These are phyloP conservation scores for Odontothrips loti DNA, from an alignment of 2,888 invertebrate genomes.

Conservation along the genomic window DNA sequence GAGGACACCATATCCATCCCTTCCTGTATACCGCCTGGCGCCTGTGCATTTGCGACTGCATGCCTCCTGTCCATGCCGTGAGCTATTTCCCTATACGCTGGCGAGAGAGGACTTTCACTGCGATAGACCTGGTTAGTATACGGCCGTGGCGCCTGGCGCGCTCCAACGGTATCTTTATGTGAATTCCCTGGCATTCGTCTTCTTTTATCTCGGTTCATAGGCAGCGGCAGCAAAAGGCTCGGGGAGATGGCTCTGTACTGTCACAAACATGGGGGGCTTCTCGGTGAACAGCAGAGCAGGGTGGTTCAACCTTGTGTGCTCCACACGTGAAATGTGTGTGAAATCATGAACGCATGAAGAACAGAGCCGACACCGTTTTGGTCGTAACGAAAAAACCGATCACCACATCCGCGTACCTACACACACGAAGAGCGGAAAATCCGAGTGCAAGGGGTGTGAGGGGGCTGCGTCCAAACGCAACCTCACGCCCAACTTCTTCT, in stretches of 20 bases:
- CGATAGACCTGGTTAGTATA: neutral
- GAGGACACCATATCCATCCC: too few species aligned
- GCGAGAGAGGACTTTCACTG: neutral
- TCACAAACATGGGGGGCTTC: neutral
- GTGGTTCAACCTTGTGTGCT: too few species aligned
- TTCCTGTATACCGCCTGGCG: neutral
- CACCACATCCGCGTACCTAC: too few species aligned
- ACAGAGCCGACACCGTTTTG: too few species aligned
- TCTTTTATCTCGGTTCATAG: neutral
- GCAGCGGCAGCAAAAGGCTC: too few species aligned
- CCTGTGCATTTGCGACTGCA: neutral
- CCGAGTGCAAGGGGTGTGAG: too few species aligned
- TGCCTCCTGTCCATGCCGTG: neutral
- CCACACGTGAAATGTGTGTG: too few species aligned
- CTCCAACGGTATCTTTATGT: slow-evolving; percentile 1
- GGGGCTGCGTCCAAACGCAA: too few species aligned
- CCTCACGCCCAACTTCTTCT: neutral
- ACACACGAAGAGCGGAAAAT: too few species aligned
- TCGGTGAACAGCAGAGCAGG: too few species aligned
- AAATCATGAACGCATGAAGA: too few species aligned
- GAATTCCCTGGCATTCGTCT: slow-evolving; percentile 10
- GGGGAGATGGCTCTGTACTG: neutral
- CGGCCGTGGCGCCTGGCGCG: neutral
- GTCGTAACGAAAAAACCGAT: too few species aligned
- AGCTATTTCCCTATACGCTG: neutral